Evolutionary conservation across 2,113 vertebrate genomes (phyloP).

Genomic region (Silurus meridionalis): DNA sequence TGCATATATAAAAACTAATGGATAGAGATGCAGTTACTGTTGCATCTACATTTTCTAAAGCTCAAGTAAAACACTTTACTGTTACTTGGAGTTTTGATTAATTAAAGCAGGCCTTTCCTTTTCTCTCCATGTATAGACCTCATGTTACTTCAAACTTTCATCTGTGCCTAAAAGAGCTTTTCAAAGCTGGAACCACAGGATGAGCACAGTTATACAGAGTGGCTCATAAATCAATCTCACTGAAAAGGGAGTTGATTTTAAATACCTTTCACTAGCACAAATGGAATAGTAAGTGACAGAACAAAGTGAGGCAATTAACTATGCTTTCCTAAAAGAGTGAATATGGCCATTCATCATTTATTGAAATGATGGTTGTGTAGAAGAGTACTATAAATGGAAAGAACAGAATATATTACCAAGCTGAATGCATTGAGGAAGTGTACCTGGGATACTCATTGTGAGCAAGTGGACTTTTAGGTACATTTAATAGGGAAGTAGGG

Average conservation of each 20-base stretch:
- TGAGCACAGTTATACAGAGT: constrained; percentile 55
- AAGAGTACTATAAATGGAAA: neutral
- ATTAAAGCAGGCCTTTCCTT: constrained; percentile 49
- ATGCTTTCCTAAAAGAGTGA: constrained; percentile 56
- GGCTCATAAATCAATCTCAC: constrained; percentile 68
- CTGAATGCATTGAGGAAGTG: neutral
- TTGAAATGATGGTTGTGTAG: constrained; percentile 32
- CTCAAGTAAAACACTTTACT: constrained; percentile 26
- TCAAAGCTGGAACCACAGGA: constrained; percentile 47
- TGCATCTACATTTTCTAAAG: neutral
- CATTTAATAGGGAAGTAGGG: neutral
- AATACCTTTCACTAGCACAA: constrained; percentile 50
- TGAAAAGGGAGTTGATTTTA: constrained; percentile 53
- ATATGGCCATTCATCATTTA: constrained; percentile 60
- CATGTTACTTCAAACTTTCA: constrained; percentile 54
- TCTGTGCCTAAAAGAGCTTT: constrained; percentile 50
- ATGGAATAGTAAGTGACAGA: constrained; percentile 62
- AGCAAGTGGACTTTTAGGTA: neutral
- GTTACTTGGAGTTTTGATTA: constrained; percentile 38
- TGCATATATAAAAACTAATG: constrained; percentile 10
- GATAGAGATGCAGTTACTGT: neutral
- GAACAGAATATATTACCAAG: constrained; percentile 29
- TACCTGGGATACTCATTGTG: neutral
- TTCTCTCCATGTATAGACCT: constrained; percentile 27
- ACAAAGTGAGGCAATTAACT: constrained; percentile 70